These are phyloP conservation scores for Madoqua kirkii DNA, from an alignment of 2,113 vertebrate species.

Conservation along the genomic window DNA sequence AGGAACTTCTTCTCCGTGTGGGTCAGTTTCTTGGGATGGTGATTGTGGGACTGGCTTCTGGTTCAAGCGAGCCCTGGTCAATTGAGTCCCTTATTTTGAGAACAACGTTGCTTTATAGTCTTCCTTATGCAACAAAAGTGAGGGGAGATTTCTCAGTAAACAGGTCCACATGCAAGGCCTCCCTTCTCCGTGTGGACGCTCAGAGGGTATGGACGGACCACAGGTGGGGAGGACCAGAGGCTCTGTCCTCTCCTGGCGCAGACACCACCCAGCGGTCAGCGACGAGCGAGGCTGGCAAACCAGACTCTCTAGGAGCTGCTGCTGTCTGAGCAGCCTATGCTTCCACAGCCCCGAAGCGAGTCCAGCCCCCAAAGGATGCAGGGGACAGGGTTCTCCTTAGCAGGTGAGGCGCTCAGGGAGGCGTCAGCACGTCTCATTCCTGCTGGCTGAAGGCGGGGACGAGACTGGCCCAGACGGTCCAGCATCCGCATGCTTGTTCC, in stretches of 20 bases:
- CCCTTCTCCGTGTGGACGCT: rapidly evolving
- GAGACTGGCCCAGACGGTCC: rapidly evolving
- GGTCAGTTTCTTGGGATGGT: background rate
- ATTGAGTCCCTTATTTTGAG: background rate
- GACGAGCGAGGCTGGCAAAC: rapidly evolving
- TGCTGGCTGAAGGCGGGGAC: background rate
- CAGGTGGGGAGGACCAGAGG: background rate
- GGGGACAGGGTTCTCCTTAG: rapidly evolving
- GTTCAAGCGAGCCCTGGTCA: background rate
- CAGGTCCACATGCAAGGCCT: rapidly evolving
- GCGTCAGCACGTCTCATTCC: rapidly evolving
- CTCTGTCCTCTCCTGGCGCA: background rate
- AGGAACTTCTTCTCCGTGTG: background rate
- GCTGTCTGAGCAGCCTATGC: rapidly evolving
- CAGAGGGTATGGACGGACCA: rapidly evolving
- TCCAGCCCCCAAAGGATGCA: background rate
- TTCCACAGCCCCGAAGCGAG: no score
- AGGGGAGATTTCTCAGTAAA: rapidly evolving
- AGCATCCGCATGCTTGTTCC: rapidly evolving
- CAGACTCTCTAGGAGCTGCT: rapidly evolving
- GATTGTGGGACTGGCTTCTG: background rate
- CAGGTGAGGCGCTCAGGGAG: rapidly evolving
- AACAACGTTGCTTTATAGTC: background rate
- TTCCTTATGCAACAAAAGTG: background rate
- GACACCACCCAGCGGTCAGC: rapidly evolving